Conservation (phyloP, 2,888 invertebrate genomes). For the Diplazon laetatorius region DNA sequence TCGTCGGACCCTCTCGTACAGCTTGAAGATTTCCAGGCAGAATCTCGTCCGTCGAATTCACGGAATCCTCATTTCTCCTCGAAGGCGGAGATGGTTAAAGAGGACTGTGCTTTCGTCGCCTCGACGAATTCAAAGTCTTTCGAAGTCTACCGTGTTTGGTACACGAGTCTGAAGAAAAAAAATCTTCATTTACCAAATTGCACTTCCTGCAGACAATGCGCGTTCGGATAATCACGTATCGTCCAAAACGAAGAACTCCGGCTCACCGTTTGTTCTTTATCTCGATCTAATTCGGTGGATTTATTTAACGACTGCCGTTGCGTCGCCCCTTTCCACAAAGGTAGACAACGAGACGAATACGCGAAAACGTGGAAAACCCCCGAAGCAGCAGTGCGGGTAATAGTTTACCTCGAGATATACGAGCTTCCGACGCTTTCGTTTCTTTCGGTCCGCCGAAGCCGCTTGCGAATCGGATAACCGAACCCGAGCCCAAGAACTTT, state of each 20-base stretch:
- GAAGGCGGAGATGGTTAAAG: not conserved
- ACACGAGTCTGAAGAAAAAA: not conserved
- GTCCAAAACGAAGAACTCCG: no score
- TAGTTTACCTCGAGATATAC: slow-evolving; percentile 39
- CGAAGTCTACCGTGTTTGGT: not conserved
- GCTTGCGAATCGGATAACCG: slow-evolving; percentile 32
- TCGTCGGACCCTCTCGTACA: no score
- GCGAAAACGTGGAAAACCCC: not conserved
- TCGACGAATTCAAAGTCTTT: not conserved
- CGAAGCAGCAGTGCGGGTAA: slow-evolving; percentile 15
- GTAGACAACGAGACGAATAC: not conserved
- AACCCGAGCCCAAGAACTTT: slow-evolving; percentile 12
- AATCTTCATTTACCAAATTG: not conserved
- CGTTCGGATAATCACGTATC: not conserved
- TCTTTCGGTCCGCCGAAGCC: not conserved
- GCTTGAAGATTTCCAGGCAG: no score
- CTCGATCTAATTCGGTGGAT: slow-evolving; percentile 35
- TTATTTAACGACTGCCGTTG: slow-evolving; percentile 34
- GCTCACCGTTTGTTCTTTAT: not conserved
- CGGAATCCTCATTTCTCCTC: no score
- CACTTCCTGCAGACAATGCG: slow-evolving; percentile 10
- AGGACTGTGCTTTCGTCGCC: not conserved
- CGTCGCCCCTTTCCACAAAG: no score
- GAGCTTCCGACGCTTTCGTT: slow-evolving; percentile 26
- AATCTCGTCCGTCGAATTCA: no score